Conservation (phyloP, 2,797 vertebrate species). For the Adrianichthys oophorus region DNA sequence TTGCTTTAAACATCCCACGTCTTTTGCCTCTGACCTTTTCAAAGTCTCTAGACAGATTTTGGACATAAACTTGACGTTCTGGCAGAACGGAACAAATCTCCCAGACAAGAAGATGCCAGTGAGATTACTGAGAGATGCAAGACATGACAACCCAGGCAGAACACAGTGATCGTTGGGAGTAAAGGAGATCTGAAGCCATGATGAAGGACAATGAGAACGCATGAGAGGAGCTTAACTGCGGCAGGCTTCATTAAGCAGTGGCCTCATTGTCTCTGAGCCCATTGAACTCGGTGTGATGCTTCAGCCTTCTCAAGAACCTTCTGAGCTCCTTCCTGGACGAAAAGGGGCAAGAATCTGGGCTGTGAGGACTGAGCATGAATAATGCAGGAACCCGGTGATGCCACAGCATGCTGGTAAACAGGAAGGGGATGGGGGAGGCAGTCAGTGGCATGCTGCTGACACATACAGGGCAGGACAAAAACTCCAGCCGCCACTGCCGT, state of each 20-base stretch:
- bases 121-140: slow-evolving; percentile 18
- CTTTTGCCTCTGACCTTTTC: slow-evolving; percentile 30
- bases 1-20: slow-evolving; percentile 18
- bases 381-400: slow-evolving; percentile 66
- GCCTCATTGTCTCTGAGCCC: slow-evolving; percentile 71
- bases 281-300: slow-evolving; percentile 64
- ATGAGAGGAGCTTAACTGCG: slow-evolving; percentile 65
- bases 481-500: slow-evolving; percentile 12
- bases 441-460: slow-evolving; percentile 26
- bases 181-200: slow-evolving; percentile 40
- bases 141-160: slow-evolving; percentile 14
- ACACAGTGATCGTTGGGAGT: slow-evolving; percentile 37
- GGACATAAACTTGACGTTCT: slow-evolving; percentile 7
- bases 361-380: slow-evolving; percentile 60
- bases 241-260: slow-evolving; percentile 70
- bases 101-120: slow-evolving; percentile 11
- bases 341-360: slow-evolving; percentile 29
- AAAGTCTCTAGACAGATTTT: slow-evolving; percentile 11
- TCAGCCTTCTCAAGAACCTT: slow-evolving; percentile 39
- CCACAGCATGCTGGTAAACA: slow-evolving; percentile 49
- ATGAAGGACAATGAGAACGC: slow-evolving; percentile 53
- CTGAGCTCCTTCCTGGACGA: slow-evolving; percentile 42
- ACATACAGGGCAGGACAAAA: slow-evolving; percentile 51
- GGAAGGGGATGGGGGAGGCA: slow-evolving; percentile 13
- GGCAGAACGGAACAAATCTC: slow-evolving; percentile 25